Conservation (phyloP, 2,888 invertebrate species). For the Acronicta leporina region DNA sequence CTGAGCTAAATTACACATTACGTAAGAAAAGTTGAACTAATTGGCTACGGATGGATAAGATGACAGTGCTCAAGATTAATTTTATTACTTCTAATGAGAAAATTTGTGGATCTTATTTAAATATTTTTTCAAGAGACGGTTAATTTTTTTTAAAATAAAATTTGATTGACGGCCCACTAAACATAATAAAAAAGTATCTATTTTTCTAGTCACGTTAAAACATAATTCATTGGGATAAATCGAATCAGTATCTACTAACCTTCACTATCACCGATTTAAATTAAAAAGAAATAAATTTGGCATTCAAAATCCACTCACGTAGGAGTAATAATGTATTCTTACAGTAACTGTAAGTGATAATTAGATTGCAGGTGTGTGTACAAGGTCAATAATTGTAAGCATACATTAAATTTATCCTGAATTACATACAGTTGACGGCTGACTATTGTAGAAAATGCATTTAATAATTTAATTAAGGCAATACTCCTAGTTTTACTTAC, state of each 20-base stretch:
- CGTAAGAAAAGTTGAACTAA: conserved; percentile 64
- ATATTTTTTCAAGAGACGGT: too few species aligned
- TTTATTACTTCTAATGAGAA: conserved; percentile 24
- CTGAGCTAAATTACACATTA: conserved; percentile 66
- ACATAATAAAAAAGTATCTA: too few species aligned
- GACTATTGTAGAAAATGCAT: conserved; percentile 3
- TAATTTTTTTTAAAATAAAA: too few species aligned
- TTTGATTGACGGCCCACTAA: conserved; percentile 3
- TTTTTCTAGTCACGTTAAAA: too few species aligned
- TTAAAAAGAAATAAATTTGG: conserved; percentile 16
- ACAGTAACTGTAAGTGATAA: conserved; percentile 40
- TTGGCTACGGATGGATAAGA: conserved; percentile 60
- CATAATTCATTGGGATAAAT: too few species aligned
- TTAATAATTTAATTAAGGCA: conserved; percentile 13
- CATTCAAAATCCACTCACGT: conserved; percentile 27
- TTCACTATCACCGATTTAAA: not conserved
- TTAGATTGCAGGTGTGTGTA: conserved; percentile 46
- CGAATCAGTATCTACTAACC: too few species aligned
- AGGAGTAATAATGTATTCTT: conserved; percentile 37
- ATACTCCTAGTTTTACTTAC: conserved; percentile 41
- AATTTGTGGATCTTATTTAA: not conserved
- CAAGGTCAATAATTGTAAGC: conserved; percentile 45
- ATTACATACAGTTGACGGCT: conserved; percentile 11
- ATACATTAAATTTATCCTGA: conserved; percentile 23
- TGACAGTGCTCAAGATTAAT: conserved; percentile 44